These are phyloP conservation scores for Sminthurinus aureus DNA, from an alignment of 2,888 invertebrate genomes.

Conservation along the genomic window DNA sequence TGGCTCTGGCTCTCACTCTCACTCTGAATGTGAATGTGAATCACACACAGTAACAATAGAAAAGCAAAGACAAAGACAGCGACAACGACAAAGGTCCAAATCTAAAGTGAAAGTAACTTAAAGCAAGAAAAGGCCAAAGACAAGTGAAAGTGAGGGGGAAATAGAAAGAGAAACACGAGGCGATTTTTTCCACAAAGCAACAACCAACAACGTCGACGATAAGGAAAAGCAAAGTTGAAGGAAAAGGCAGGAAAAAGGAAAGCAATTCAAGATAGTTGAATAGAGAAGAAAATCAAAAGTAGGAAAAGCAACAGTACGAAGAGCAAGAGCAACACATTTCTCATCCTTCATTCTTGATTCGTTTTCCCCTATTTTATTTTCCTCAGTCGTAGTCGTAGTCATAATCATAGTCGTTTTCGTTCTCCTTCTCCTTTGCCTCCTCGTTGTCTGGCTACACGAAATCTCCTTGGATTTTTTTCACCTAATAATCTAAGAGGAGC, in stretches of 20 bases:
- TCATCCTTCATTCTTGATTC: constrained; percentile 12
- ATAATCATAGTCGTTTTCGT: background rate
- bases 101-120: background rate
- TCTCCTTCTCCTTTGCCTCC: background rate
- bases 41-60: too few species aligned
- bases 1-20: background rate
- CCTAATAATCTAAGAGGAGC: background rate
- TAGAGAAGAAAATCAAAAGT: background rate
- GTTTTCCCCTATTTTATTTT: constrained; percentile 19
- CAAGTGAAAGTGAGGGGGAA: constrained; percentile 1
- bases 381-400: background rate
- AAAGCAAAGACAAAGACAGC: background rate
- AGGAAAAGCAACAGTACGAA: background rate
- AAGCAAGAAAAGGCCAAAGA: background rate
- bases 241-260: constrained; percentile 15
- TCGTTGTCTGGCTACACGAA: background rate
- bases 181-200: too few species aligned
- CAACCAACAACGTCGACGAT: background rate
- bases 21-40: too few species aligned
- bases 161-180: background rate
- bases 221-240: background rate
- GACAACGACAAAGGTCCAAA: background rate
- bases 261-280: background rate
- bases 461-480: background rate
- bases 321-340: constrained; percentile 5